A percentile compares a stretch with the other conserved stretches of the same genome.
These are phyloP conservation scores for Drosophila burlai DNA, from an alignment of 1,140 invertebrate genomes.

Conservation along the genomic window DNA sequence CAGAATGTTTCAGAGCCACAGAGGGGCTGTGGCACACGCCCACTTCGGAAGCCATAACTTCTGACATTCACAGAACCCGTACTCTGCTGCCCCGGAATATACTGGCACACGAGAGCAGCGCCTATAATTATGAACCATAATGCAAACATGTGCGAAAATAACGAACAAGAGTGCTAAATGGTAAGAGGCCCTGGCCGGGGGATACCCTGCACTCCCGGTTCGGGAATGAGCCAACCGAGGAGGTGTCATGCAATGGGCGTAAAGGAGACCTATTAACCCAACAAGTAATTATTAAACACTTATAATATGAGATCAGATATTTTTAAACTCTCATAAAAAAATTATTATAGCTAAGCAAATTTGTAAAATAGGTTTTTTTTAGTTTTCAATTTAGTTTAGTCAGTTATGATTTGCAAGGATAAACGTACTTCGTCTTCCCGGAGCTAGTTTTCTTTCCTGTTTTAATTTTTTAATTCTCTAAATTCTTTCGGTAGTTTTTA, in stretches of 20 bases:
- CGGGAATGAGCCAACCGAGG: background rate
- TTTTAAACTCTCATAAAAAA: background rate
- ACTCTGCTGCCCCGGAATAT: slow-evolving; percentile 5
- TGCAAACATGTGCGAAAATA: slow-evolving; percentile 71
- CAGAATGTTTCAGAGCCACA: slow-evolving; percentile 16
- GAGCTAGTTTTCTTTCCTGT: too few species aligned
- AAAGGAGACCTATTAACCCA: background rate
- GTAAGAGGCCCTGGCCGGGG: background rate
- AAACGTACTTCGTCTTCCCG: too few species aligned
- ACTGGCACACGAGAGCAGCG: slow-evolving; percentile 54
- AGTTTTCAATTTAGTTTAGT: too few species aligned
- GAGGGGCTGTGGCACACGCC: slow-evolving; percentile 52
- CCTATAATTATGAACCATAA: slow-evolving; percentile 79
- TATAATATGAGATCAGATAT: background rate
- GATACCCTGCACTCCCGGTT: slow-evolving; percentile 8
- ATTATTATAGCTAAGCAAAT: background rate
- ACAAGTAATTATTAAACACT: too few species aligned
- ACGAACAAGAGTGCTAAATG: slow-evolving; percentile 19
- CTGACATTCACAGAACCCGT: slow-evolving; percentile 32
- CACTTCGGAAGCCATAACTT: slow-evolving; percentile 62
- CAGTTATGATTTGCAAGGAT: too few species aligned
- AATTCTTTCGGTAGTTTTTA: background rate
- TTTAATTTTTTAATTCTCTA: background rate
- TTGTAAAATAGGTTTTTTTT: background rate
- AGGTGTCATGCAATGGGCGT: slow-evolving; percentile 1